Conservation (phyloP, 2,113 vertebrate species). For the Calidris pygmaea region DNA sequence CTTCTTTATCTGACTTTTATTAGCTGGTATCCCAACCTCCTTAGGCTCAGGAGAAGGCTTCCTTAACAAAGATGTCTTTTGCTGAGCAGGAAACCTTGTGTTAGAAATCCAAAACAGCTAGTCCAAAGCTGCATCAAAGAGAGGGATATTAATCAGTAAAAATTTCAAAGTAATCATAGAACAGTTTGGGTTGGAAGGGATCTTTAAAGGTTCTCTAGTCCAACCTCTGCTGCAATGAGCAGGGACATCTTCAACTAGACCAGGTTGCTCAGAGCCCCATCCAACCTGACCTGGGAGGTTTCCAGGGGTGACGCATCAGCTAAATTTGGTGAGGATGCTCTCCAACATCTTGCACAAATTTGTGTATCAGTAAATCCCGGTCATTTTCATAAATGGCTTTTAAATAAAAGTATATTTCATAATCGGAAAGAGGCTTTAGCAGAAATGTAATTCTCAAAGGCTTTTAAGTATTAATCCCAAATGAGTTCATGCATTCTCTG, state of each 20-base stretch:
- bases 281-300: background rate
- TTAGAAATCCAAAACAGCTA: background rate
- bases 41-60: background rate
- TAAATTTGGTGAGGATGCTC: background rate
- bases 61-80: background rate
- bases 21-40: background rate
- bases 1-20: background rate
- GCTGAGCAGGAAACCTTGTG: background rate
- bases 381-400: background rate
- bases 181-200: background rate
- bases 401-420: background rate
- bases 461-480: background rate
- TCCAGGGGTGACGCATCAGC: background rate
- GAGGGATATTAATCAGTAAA: too few species aligned
- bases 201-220: background rate
- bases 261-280: background rate
- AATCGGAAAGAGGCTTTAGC: background rate
- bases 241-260: background rate
- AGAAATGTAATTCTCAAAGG: background rate
- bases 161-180: background rate
- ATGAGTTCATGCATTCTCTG: background rate
- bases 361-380: background rate
- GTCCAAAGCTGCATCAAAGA: background rate
- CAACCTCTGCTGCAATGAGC: background rate
- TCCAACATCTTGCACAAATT: background rate